Percentiles rank a stretch among this genome's conserved stretches.
Evolutionary conservation across 2,797 vertebrate species (phyloP).

Genomic region (Moxostoma hubbsi): DNA sequence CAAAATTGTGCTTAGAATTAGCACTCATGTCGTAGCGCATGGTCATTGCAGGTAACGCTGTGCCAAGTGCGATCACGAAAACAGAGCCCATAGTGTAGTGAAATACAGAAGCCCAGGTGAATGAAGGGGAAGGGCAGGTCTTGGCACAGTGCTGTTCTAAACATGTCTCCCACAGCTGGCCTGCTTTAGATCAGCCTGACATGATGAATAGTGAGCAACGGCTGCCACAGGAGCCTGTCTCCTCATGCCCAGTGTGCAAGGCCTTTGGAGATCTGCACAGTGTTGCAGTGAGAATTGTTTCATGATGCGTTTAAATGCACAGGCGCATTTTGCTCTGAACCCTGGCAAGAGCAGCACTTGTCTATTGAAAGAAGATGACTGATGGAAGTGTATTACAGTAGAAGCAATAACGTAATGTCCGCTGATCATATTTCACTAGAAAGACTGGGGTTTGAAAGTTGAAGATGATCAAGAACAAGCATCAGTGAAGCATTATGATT

Average conservation of each 20-base stretch:
- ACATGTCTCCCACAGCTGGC: constrained; percentile 83
- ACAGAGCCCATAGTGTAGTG: background rate
- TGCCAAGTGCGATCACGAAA: too few species aligned
- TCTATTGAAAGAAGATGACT: constrained; percentile 64
- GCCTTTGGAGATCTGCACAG: constrained; percentile 63
- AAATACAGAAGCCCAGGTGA: constrained; percentile 24
- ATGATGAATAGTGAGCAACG: constrained; percentile 57
- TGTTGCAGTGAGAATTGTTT: constrained; percentile 65
- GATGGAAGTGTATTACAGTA: constrained; percentile 55
- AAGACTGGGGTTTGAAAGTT: constrained; percentile 8
- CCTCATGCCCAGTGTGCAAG: constrained; percentile 46
- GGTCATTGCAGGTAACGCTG: too few species aligned
- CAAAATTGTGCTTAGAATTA: too few species aligned
- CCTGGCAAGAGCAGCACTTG: constrained; percentile 40
- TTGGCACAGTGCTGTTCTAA: constrained; percentile 83
- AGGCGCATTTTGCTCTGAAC: constrained; percentile 62
- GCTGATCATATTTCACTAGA: constrained; percentile 46
- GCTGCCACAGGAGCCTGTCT: constrained; percentile 13
- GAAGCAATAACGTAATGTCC: constrained; percentile 48
- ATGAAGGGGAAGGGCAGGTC: constrained; percentile 61
- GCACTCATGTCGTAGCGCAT: too few species aligned
- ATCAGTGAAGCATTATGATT: background rate
- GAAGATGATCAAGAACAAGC: background rate
- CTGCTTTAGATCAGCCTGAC: constrained; percentile 89
- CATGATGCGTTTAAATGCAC: constrained; percentile 65